A percentile compares a stretch with the other conserved stretches of the same genome.
Conservation (phyloP, 2,797 vertebrate genomes). For the Moxostoma hubbsi region DNA sequence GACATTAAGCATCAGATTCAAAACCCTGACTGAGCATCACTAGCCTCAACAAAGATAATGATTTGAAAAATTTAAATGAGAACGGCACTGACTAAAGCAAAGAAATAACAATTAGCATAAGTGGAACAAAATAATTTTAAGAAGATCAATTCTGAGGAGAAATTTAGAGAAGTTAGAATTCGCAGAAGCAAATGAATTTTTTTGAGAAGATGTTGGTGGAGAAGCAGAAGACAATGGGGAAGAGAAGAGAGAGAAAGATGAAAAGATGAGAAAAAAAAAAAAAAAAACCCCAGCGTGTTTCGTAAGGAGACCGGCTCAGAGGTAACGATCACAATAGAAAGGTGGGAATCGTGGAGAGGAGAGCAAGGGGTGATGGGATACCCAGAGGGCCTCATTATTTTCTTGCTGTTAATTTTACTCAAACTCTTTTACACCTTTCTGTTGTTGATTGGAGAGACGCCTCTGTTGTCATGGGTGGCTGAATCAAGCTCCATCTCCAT, state of each 20-base stretch:
- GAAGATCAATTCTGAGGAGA: conserved; percentile 44
- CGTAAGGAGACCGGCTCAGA: conserved; percentile 66
- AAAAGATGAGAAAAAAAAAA: conserved; percentile 51
- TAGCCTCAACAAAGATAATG: neutral
- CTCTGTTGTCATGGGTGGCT: conserved; percentile 72
- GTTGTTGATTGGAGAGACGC: conserved; percentile 73
- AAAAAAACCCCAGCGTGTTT: conserved; percentile 56
- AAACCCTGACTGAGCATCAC: neutral
- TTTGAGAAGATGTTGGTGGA: conserved; percentile 47
- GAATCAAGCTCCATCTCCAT: conserved; percentile 18
- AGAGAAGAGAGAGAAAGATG: conserved; percentile 50
- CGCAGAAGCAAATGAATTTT: conserved; percentile 48
- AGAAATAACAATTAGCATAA: conserved; percentile 48
- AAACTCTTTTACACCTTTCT: conserved; percentile 81
- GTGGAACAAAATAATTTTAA: conserved; percentile 46
- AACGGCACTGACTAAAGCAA: conserved; percentile 25
- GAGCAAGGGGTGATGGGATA: conserved; percentile 78
- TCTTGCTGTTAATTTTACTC: conserved; percentile 84
- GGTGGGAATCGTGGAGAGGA: conserved; percentile 79
- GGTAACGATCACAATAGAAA: conserved; percentile 72
- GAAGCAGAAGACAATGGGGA: conserved; percentile 36
- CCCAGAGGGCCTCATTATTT: conserved; percentile 87
- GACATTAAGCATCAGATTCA: neutral
- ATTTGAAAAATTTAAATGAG: conserved; percentile 35
- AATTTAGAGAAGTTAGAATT: conserved; percentile 50